Conservation (phyloP, 2,113 vertebrate species). For the Ceyx cyanopectus region DNA sequence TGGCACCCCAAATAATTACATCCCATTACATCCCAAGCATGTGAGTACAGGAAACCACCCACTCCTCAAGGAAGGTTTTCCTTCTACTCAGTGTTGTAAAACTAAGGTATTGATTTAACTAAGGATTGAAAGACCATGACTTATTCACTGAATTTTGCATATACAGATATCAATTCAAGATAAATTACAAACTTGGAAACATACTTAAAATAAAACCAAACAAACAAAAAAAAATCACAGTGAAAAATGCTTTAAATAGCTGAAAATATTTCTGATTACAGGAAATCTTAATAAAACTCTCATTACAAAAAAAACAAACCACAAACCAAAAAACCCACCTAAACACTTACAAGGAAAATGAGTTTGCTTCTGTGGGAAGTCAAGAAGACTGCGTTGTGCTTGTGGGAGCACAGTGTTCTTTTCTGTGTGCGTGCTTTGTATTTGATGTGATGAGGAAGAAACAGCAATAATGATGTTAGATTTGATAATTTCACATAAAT, state of each 20-base stretch:
- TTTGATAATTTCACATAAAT: slow-evolving; percentile 36
- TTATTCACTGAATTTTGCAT: not conserved
- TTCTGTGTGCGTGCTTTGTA: slow-evolving; percentile 14
- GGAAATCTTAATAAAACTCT: not conserved
- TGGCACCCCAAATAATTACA: too few species aligned
- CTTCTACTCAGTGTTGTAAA: too few species aligned
- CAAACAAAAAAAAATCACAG: not conserved
- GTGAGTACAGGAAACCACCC: too few species aligned
- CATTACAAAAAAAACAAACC: not conserved
- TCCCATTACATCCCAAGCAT: too few species aligned
- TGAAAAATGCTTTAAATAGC: not conserved
- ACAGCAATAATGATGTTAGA: slow-evolving; percentile 20
- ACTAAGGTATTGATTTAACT: too few species aligned
- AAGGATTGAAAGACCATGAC: not conserved
- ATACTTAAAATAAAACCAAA: not conserved
- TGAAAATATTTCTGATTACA: not conserved
- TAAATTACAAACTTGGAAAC: not conserved
- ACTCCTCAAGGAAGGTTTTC: too few species aligned
- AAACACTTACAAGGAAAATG: not conserved
- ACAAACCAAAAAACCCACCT: not conserved
- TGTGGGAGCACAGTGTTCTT: slow-evolving; percentile 23
- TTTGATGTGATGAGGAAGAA: slow-evolving; percentile 42
- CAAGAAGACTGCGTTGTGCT: slow-evolving; percentile 6
- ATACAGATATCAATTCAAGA: not conserved
- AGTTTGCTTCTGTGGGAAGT: not conserved